These are phyloP conservation scores for Anoplius nigerrimus DNA, from an alignment of 2,888 invertebrate genomes.

Conservation along the genomic window DNA sequence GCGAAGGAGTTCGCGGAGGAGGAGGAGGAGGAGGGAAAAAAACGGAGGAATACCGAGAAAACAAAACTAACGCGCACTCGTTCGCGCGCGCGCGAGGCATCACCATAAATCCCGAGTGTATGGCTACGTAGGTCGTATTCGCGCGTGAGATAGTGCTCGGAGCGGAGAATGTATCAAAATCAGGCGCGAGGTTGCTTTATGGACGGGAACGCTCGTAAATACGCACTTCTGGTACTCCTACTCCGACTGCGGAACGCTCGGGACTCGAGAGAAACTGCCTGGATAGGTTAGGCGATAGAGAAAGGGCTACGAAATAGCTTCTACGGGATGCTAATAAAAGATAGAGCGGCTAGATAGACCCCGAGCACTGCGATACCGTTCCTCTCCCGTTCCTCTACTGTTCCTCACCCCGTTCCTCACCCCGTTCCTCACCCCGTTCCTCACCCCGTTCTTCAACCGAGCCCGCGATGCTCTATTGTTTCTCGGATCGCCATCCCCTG, in stretches of 20 bases:
- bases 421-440: constrained; percentile 6
- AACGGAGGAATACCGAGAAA: constrained; percentile 32
- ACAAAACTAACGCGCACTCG: constrained; percentile 60
- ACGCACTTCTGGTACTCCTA: constrained; percentile 74
- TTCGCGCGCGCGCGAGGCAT: constrained; percentile 65
- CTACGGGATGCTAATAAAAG: constrained; percentile 73
- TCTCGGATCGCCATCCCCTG: too few species aligned
- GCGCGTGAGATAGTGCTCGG: constrained; percentile 74
- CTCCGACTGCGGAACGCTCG: constrained; percentile 59
- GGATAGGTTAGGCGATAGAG: constrained; percentile 68
- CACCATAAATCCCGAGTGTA: constrained; percentile 72
- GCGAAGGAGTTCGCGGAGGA: not conserved
- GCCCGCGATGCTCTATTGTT: not conserved
- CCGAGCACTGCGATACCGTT: constrained; percentile 48
- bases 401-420: constrained; percentile 57
- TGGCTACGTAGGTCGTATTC: constrained; percentile 74
- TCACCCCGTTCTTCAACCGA: not conserved
- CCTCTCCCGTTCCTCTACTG: constrained; percentile 61
- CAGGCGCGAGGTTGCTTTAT: constrained; percentile 76
- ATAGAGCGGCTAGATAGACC: constrained; percentile 67
- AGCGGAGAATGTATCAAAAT: constrained; percentile 75
- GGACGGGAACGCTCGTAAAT: constrained; percentile 75
- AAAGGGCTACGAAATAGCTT: constrained; percentile 70
- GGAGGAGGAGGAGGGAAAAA: constrained; percentile 16
- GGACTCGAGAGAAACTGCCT: constrained; percentile 64